These are phyloP conservation scores for Monoplex corrugatus DNA, from an alignment of 2,888 invertebrate species.

Conservation along the genomic window DNA sequence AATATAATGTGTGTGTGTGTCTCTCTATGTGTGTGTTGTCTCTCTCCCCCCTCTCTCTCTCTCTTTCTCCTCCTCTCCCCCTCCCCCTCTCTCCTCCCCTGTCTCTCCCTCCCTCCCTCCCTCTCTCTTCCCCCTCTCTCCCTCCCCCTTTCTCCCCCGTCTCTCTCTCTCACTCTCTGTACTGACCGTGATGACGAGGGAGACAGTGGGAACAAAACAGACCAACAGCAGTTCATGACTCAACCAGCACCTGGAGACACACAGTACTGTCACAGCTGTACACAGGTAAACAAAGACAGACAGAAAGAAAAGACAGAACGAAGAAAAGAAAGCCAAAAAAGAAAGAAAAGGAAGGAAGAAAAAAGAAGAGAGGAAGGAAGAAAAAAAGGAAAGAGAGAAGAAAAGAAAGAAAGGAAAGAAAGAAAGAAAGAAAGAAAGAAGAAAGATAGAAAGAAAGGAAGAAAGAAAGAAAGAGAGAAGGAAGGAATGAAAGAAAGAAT, in stretches of 20 bases:
- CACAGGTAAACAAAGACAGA: background rate
- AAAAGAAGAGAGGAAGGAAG: background rate
- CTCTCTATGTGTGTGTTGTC: no score
- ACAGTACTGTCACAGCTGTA: background rate
- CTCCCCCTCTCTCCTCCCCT: no score
- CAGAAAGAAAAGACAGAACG: background rate
- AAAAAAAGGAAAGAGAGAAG: background rate
- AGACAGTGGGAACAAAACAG: background rate
- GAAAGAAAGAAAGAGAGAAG: background rate
- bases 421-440: background rate
- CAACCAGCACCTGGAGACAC: background rate
- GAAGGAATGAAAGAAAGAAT: background rate
- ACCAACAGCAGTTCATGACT: slow-evolving; percentile 4
- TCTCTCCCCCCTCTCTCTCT: no score
- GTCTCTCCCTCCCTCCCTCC: no score
- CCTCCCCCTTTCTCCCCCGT: no score
- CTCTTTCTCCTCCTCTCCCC: no score
- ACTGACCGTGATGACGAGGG: slow-evolving; percentile 9
- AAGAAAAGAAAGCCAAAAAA: background rate
- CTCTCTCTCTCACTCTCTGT: no score
- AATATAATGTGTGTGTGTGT: no score
- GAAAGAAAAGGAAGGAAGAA: background rate
- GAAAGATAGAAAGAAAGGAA: background rate
- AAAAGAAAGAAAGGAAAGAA: background rate
- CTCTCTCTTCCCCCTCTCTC: no score